Conservation (phyloP, 1,140 invertebrate genomes). For the Helicoverpa armigera region DNA sequence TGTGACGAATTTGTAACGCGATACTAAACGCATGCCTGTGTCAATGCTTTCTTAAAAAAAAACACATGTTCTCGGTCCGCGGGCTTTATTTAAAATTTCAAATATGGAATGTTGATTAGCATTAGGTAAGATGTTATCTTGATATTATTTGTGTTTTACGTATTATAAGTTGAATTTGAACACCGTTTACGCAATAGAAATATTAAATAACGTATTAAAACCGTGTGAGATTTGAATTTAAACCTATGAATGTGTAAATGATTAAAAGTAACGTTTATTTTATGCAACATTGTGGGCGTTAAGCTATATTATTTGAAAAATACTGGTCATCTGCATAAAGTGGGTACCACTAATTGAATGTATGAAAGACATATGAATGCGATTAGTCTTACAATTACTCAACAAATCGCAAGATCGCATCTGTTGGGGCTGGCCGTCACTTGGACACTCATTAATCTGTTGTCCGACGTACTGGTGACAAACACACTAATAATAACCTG, state of each 20-base stretch:
- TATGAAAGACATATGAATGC: constrained; percentile 23
- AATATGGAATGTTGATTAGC: constrained; percentile 45
- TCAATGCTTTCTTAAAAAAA: constrained; percentile 69
- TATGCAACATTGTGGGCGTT: not conserved
- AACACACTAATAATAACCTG: constrained; percentile 35
- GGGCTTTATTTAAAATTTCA: constrained; percentile 21
- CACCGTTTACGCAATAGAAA: not conserved
- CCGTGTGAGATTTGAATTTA: not conserved
- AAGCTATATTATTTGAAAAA: not conserved
- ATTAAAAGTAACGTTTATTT: constrained; percentile 15
- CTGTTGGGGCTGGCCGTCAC: constrained; percentile 3
- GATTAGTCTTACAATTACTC: constrained; percentile 39
- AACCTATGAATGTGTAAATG: not conserved
- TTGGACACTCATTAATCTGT: constrained; percentile 40
- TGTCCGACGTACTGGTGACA: constrained; percentile 32
- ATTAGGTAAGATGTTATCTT: constrained; percentile 47
- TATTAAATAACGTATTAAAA: constrained; percentile 9
- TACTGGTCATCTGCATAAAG: constrained; percentile 7
- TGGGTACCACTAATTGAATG: constrained; percentile 14
- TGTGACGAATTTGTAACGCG: constrained; percentile 72
- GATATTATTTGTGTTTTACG: constrained; percentile 38
- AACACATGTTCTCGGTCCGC: constrained; percentile 61
- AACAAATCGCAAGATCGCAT: constrained; percentile 45
- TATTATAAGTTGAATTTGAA: constrained; percentile 24
- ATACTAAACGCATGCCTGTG: constrained; percentile 65